Percentiles rank a stretch among this genome's conserved stretches.
Conservation (phyloP, 2,888 invertebrate species). For the Apotomis turbidana region DNA sequence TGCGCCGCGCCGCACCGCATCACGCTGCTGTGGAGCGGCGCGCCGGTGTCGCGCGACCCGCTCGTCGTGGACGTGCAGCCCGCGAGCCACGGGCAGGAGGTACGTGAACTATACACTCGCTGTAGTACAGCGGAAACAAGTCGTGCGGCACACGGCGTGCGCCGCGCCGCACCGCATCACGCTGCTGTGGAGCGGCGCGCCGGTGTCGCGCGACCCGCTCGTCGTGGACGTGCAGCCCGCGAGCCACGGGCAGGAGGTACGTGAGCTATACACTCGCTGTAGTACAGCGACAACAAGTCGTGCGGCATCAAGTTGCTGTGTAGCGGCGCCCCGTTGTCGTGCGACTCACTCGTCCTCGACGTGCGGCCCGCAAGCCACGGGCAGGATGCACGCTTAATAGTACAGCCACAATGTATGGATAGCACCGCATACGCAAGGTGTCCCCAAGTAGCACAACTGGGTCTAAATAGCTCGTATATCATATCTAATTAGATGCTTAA, state of each 20-base stretch:
- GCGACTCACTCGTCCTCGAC: slow-evolving; percentile 82
- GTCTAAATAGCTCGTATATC: too few relatives aligned
- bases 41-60: slow-evolving; percentile 85
- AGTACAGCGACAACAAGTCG: slow-evolving; percentile 87
- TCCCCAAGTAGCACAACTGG: too few relatives aligned
- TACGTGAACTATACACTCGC: slow-evolving; percentile 63
- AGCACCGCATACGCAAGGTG: too few relatives aligned
- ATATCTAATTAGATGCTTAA: too few relatives aligned
- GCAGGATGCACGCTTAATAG: slow-evolving; percentile 80
- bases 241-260: slow-evolving; percentile 87
- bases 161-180: slow-evolving; percentile 94
- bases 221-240: slow-evolving; percentile 84
- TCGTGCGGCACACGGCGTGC: slow-evolving; percentile 93
- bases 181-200: slow-evolving; percentile 94
- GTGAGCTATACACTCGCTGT: slow-evolving; percentile 66
- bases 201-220: slow-evolving; percentile 82
- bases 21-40: slow-evolving; percentile 93
- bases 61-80: slow-evolving; percentile 83
- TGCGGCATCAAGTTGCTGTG: slow-evolving; percentile 94
- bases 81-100: slow-evolving; percentile 88
- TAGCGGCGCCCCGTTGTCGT: slow-evolving; percentile 89
- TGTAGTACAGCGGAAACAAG: slow-evolving; percentile 89
- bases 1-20: slow-evolving; percentile 94
- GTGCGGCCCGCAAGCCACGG: slow-evolving; percentile 87
- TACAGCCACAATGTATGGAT: too few relatives aligned